phyloP scores from a whole-genome alignment of 2,113 vertebrate species.

The Myrmophylax atrothorax region DNA sequence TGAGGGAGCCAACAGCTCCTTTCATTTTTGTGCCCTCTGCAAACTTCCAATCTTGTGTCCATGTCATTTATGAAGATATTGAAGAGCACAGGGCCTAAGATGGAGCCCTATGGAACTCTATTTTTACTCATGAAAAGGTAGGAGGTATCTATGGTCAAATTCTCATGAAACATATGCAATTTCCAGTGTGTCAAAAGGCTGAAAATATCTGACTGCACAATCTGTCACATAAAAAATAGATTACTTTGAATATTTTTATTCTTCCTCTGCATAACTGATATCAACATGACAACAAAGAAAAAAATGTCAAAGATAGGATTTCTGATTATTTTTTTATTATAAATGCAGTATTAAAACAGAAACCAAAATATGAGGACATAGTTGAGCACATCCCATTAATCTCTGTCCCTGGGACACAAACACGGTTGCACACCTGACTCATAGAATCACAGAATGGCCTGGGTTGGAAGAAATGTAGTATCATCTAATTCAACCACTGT shows the following conservation, averaged over 20 bases:
- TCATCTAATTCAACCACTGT: not conserved
- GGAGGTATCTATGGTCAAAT: not conserved
- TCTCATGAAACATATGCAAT: not conserved
- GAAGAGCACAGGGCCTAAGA: too few relatives aligned
- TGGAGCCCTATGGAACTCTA: not conserved
- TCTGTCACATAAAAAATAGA: not conserved
- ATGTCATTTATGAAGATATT: too few relatives aligned
- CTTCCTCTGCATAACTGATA: not conserved
- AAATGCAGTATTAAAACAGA: not conserved
- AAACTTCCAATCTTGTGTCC: too few relatives aligned
- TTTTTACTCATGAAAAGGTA: not conserved
- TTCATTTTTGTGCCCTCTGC: too few relatives aligned
- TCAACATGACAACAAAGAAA: not conserved
- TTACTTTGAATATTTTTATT: not conserved
- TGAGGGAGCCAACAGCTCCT: too few relatives aligned
- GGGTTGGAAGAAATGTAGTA: not conserved
- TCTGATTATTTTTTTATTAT: not conserved
- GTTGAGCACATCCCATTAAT: not conserved
- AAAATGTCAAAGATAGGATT: not conserved
- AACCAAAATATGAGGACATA: not conserved
- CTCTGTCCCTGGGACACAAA: not conserved
- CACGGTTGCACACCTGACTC: fast-evolving
- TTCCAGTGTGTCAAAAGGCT: not conserved
- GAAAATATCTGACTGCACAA: not conserved
- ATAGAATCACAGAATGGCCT: not conserved